phyloP scores from a whole-genome alignment of 2,797 vertebrate species.

The Okamejei kenojei region DNA sequence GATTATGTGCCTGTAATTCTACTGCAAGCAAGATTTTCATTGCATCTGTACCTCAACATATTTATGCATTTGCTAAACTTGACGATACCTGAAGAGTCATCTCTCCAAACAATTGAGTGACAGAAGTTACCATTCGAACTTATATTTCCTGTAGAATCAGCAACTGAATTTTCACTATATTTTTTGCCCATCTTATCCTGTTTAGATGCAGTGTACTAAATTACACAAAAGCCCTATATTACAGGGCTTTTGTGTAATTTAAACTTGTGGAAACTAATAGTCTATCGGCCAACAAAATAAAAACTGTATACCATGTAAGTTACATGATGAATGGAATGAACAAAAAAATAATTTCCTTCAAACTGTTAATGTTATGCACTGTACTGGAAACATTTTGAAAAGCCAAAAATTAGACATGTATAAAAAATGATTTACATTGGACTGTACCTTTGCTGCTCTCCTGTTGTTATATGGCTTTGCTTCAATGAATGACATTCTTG shows the following conservation, averaged over 20 bases:
- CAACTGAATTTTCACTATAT: slow-evolving; percentile 6
- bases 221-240: no score
- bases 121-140: slow-evolving; percentile 20
- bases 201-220: neutral
- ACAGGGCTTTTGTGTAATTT: neutral
- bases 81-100: neutral
- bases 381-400: slow-evolving; percentile 1
- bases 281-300: slow-evolving; percentile 2
- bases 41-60: no score
- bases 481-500: neutral
- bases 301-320: neutral
- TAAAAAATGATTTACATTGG: neutral
- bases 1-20: no score
- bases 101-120: neutral
- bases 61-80: no score
- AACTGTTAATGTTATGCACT: neutral
- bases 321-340: neutral
- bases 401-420: neutral
- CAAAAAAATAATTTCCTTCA: slow-evolving; percentile 21
- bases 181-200: slow-evolving; percentile 8
- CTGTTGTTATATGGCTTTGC: neutral
- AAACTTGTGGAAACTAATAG: neutral
- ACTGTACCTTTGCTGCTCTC: neutral
- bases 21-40: no score
- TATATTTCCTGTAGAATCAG: slow-evolving; percentile 12